These are phyloP conservation scores for Heloderma charlesbogerti DNA, from an alignment of 2,113 vertebrate species.

Conservation along the genomic window DNA sequence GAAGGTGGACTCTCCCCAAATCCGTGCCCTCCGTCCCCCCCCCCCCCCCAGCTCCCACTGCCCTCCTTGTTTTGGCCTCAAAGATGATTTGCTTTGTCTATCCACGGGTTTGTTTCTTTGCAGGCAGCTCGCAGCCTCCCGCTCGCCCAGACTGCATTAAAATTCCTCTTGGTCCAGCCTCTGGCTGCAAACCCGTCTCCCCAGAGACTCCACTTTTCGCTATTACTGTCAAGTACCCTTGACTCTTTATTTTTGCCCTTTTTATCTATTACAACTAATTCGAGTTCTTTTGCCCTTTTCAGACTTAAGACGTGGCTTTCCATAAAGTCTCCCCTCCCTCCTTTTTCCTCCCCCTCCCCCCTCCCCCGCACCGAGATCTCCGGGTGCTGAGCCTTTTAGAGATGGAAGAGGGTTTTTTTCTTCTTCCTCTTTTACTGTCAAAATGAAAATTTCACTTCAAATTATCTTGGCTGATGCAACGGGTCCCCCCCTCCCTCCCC, in stretches of 20 bases:
- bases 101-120: slow-evolving; percentile 63
- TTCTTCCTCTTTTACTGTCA: slow-evolving; percentile 84
- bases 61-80: slow-evolving; percentile 56
- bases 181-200: slow-evolving; percentile 81
- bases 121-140: slow-evolving; percentile 62
- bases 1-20: neutral
- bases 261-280: slow-evolving; percentile 99
- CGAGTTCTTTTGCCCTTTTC: slow-evolving; percentile 99
- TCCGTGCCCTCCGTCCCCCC: neutral
- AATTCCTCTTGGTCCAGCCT: slow-evolving; percentile 89
- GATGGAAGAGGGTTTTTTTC: slow-evolving; percentile 83
- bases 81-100: slow-evolving; percentile 82
- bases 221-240: slow-evolving; percentile 99
- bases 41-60: slow-evolving; percentile 5
- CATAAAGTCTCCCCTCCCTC: slow-evolving; percentile 79
- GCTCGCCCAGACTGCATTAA: slow-evolving; percentile 87
- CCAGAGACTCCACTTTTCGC: slow-evolving; percentile 91
- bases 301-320: slow-evolving; percentile 90
- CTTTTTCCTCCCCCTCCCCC: slow-evolving; percentile 32
- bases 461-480: slow-evolving; percentile 90
- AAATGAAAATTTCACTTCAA: slow-evolving; percentile 95
- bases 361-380: slow-evolving; percentile 74
- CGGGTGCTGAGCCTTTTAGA: slow-evolving; percentile 82
- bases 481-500: neutral
- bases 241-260: slow-evolving; percentile 99